Evolutionary conservation across 1,140 invertebrate species (phyloP), one percentile per base, ranked within the genome.

Genomic region (Sipha flava): DNA sequence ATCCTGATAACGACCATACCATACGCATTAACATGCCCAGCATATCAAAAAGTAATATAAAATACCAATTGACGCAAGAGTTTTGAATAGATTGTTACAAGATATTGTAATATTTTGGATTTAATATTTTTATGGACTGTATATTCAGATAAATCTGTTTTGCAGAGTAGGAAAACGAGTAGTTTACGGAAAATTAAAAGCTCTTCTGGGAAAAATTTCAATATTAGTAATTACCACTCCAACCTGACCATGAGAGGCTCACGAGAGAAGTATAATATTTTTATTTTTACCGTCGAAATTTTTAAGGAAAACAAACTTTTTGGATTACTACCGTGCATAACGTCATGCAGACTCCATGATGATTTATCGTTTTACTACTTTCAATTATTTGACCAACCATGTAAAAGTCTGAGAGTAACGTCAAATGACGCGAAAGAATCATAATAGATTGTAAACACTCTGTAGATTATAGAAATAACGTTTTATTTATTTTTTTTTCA

Each of bases 321-420:
- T 43, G 34, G 47, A 77, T 77, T 77, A 57, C 73, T n/a, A 77
- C 21, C 18, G 5, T 34, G 23, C 6, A 47, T 23, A 47, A 29
- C 52, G 52, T 31, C 73, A 77, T n/a, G n/a, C 21, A 26, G 9
- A 43, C 16, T 52, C 12, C 52, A 16, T 37, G 18, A 59, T 77
- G 73, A 77, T 77, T 77, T 77, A 77, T 77, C 23, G 52, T 77
- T 43, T 54, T 59, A 7, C 12, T 29, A 77, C 52, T 37, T 57
- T 57, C 52, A 77, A 77, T 77, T 77, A 77, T 77, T 77, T 77
- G 29, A 40, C 21, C 34, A 26, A 12, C 49, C 49, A 23, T 37
- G 16, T 16, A 21, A 47, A 2, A 14, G 29, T 26, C 21, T 59
- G n/a, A 29, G 21, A 29, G 37, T n/a, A 57, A 16, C 70, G 23